phyloP scores from a whole-genome alignment of 2,113 vertebrate genomes.

The Albula glossodonta region DNA sequence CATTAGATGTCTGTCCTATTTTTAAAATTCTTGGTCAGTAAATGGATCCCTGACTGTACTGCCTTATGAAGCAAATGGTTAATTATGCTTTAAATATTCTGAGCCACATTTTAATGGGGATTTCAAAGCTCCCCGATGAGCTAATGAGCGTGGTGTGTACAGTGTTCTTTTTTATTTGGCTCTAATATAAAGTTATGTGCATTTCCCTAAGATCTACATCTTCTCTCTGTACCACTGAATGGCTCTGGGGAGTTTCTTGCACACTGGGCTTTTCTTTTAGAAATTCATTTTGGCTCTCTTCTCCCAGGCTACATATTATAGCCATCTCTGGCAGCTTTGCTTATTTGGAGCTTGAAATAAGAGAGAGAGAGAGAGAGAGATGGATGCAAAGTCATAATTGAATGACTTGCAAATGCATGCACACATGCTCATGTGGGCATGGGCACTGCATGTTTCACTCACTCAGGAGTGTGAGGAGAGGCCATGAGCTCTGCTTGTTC shows the following conservation, averaged over 20 bases:
- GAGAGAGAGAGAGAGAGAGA: not conserved
- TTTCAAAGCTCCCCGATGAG: not conserved
- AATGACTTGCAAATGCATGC: no score
- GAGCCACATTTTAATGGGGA: not conserved
- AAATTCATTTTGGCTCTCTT: not conserved
- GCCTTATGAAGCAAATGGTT: not conserved
- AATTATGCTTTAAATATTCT: not conserved
- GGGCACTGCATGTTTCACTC: not conserved
- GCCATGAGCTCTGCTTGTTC: no score
- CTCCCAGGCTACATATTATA: not conserved
- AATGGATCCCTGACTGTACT: not conserved
- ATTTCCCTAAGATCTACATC: not conserved
- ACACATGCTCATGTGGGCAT: not conserved
- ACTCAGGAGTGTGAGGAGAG: no score
- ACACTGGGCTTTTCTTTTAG: not conserved
- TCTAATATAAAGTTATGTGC: not conserved
- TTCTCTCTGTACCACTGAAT: not conserved
- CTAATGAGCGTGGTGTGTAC: not conserved
- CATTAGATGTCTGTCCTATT: not conserved
- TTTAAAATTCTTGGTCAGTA: not conserved
- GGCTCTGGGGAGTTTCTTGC: not conserved
- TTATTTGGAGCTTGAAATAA: not conserved
- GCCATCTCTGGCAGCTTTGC: not conserved
- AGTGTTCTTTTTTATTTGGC: not conserved
- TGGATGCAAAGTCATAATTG: not conserved